phyloP scores from a whole-genome alignment of 2,888 invertebrate genomes.

The Bruchidius siliquastri region DNA sequence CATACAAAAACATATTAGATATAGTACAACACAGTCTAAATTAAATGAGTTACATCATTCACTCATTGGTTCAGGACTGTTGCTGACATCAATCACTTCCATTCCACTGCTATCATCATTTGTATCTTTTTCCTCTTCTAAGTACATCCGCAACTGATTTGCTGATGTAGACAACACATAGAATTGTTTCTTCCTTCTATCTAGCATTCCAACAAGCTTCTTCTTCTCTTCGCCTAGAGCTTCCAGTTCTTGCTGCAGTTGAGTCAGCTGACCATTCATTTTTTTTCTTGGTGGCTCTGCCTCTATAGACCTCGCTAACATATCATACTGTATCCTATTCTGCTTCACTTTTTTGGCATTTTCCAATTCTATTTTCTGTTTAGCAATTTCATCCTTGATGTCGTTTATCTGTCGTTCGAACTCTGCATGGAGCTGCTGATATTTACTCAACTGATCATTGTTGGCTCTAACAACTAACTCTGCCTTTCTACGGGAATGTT shows the following conservation, averaged over 20 bases:
- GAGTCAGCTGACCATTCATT: slow-evolving; percentile 64
- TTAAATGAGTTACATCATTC: slow-evolving; percentile 30
- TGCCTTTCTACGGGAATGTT: slow-evolving; percentile 82
- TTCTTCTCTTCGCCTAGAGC: slow-evolving; percentile 66
- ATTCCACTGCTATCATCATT: slow-evolving; percentile 16
- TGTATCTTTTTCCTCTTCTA: slow-evolving; percentile 53
- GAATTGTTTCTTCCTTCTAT: slow-evolving; percentile 83
- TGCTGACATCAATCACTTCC: slow-evolving; percentile 44
- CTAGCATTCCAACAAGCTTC: slow-evolving; percentile 70
- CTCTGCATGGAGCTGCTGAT: slow-evolving; percentile 69
- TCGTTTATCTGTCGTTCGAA: slow-evolving; percentile 75
- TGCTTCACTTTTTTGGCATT: slow-evolving; percentile 83
- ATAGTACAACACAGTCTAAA: too few relatives aligned
- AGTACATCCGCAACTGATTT: slow-evolving; percentile 74
- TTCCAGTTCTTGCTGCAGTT: slow-evolving; percentile 68
- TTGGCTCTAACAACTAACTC: slow-evolving; percentile 77
- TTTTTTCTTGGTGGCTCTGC: slow-evolving; percentile 85
- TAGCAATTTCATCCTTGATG: slow-evolving; percentile 76
- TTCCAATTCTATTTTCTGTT: slow-evolving; percentile 73
- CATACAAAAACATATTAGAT: too few relatives aligned
- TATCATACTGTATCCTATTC: slow-evolving; percentile 89
- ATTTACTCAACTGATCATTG: slow-evolving; percentile 67
- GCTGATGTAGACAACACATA: slow-evolving; percentile 83
- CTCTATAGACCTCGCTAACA: slow-evolving; percentile 84
- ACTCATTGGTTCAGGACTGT: slow-evolving; percentile 44